phyloP scores from a whole-genome alignment of 92 coral and sea anemone genomes.

The Nematostella vectensis region DNA sequence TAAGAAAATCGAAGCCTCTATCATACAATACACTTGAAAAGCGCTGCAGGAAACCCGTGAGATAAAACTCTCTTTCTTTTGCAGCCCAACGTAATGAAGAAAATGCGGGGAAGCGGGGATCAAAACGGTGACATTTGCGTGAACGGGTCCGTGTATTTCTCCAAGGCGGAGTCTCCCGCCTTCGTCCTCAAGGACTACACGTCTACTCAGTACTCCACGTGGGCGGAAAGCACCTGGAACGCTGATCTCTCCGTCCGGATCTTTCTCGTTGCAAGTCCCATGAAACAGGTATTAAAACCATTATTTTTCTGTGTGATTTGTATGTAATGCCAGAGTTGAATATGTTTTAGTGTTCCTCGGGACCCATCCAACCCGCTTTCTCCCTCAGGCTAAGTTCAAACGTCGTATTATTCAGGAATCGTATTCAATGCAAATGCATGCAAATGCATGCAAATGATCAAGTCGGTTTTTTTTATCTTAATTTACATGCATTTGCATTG shows the following conservation, averaged over 20 bases:
- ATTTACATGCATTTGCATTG: too few species aligned
- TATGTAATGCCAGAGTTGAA: too few species aligned
- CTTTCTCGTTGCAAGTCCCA: constrained; percentile 82
- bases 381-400: too few species aligned
- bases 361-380: too few species aligned
- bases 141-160: constrained; percentile 50
- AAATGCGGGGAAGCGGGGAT: constrained; percentile 31
- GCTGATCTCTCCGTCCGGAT: constrained; percentile 64
- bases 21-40: too few species aligned
- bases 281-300: constrained; percentile 72
- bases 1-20: too few species aligned
- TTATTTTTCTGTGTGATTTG: background rate
- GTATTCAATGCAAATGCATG: too few species aligned
- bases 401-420: too few species aligned
- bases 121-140: constrained; percentile 38
- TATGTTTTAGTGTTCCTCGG: too few species aligned
- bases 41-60: too few species aligned
- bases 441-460: too few species aligned
- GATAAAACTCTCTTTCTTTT: background rate
- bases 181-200: constrained; percentile 48
- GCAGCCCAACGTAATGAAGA: constrained; percentile 2
- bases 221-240: constrained; percentile 99
- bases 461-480: too few species aligned
- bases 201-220: constrained; percentile 84
- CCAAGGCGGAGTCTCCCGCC: constrained; percentile 85